A percentile compares a stretch with the other conserved stretches of the same genome.
Evolutionary conservation across 2,113 vertebrate species (phyloP).

Genomic region (Fregetta grallaria): DNA sequence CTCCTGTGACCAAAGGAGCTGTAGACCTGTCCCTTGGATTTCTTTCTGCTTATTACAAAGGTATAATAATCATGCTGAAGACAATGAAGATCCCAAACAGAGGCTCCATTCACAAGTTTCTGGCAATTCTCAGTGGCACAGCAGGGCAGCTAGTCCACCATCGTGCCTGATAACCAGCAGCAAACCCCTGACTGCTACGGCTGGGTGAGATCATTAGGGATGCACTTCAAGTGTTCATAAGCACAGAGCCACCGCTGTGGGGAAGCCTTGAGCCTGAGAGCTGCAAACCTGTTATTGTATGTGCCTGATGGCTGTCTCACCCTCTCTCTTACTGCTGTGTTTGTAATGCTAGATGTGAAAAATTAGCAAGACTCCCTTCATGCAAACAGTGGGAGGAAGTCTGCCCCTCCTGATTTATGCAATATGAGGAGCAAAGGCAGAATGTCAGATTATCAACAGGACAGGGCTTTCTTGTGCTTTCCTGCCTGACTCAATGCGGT

Average conservation of each 20-base stretch:
- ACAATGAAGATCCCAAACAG: neutral
- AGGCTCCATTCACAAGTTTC: neutral
- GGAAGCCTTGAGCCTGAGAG: constrained; percentile 36
- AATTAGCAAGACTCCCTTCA: neutral
- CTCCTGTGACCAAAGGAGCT: fast-evolving
- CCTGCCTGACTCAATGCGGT: neutral
- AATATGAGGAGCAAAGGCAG: neutral
- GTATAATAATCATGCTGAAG: neutral
- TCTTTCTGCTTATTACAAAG: neutral
- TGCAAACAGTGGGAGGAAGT: neutral
- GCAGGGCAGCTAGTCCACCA: neutral
- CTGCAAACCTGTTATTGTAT: neutral
- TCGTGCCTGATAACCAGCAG: neutral
- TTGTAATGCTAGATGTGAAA: neutral
- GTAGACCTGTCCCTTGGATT: neutral
- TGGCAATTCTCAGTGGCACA: neutral
- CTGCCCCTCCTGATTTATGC: neutral
- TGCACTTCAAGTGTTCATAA: neutral
- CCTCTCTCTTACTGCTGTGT: neutral
- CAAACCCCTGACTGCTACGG: neutral
- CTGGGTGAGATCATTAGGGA: neutral
- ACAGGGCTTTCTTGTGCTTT: neutral
- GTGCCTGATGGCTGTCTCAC: neutral
- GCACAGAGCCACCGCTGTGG: neutral
- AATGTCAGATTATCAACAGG: neutral